A percentile compares a stretch with the other conserved stretches of the same genome.
phyloP scores from a whole-genome alignment of 2,888 invertebrate species.

The Folsomia manolachei region DNA sequence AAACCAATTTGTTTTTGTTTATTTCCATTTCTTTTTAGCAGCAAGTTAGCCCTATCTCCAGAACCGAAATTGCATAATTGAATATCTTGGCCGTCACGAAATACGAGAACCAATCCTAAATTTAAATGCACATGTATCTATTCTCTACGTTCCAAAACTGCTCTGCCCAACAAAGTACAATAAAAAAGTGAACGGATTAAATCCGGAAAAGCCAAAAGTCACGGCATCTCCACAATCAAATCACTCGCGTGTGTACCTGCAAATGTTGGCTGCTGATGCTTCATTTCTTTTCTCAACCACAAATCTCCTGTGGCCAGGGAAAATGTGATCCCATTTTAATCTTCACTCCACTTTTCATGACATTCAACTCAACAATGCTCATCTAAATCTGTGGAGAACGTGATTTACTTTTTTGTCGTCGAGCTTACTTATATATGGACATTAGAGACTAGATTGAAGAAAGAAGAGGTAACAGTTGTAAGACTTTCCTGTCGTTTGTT shows the following conservation, averaged over 20 bases:
- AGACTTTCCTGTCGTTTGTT: constrained; percentile 9
- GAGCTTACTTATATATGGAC: too few species aligned
- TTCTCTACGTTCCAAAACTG: not conserved
- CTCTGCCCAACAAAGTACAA: too few species aligned
- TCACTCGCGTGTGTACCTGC: not conserved
- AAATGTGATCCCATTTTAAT: constrained; percentile 4
- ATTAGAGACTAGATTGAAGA: too few species aligned
- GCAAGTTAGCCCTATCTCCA: too few species aligned
- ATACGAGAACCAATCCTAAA: not conserved
- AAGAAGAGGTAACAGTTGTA: constrained; percentile 5
- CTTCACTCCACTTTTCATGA: not conserved
- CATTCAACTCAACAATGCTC: not conserved
- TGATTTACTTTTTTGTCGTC: not conserved
- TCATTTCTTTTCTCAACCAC: too few species aligned
- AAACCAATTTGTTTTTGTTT: too few species aligned
- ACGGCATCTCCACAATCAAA: not conserved
- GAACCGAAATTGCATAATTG: not conserved
- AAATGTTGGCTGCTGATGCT: not conserved
- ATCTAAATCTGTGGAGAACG: constrained; percentile 4
- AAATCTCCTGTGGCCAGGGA: too few species aligned
- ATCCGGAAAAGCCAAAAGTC: constrained; percentile 4
- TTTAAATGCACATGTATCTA: too few species aligned
- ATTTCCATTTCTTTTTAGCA: too few species aligned
- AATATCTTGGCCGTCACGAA: not conserved
- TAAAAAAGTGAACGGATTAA: too few species aligned